A percentile compares a stretch with the other conserved stretches of the same genome.
These are phyloP conservation scores for Colaptes auratus DNA, from an alignment of 2,113 vertebrate species.

Conservation along the genomic window DNA sequence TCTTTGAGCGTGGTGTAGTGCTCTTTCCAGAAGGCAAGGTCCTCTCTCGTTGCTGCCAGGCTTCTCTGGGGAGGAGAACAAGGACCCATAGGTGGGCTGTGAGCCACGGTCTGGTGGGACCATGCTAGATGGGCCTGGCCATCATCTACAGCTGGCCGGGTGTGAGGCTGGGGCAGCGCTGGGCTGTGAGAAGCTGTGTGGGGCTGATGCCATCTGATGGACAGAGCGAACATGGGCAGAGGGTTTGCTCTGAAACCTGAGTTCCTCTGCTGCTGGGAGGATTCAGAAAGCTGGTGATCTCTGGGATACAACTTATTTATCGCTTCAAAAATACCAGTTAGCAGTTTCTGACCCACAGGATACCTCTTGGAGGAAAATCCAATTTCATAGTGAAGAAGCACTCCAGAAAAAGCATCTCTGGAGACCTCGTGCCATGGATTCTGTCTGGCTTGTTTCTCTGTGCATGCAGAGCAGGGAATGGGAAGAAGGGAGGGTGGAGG, in stretches of 20 bases:
- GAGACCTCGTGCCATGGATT: background rate
- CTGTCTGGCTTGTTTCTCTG: background rate
- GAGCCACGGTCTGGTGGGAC: background rate
- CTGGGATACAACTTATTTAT: background rate
- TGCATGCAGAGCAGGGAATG: background rate
- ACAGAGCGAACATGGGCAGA: background rate
- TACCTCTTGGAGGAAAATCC: background rate
- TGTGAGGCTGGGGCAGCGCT: background rate
- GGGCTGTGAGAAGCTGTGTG: rapidly evolving
- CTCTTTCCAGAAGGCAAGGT: slow-evolving; percentile 81
- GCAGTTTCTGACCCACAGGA: background rate
- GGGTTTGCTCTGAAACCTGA: rapidly evolving
- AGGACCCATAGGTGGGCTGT: background rate
- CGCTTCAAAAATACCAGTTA: background rate
- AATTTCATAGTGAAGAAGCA: background rate
- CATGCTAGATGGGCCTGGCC: background rate
- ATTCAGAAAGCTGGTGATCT: background rate
- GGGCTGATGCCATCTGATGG: slow-evolving; percentile 35
- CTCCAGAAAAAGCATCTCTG: background rate
- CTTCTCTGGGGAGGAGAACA: slow-evolving; percentile 74
- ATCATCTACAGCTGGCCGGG: rapidly evolving
- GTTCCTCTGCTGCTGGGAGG: background rate
- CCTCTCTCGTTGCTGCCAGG: slow-evolving; percentile 72
- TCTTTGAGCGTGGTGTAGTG: slow-evolving; percentile 77
- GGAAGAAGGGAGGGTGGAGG: background rate